Evolutionary conservation across 2,888 invertebrate species (phyloP), one percentile per base, ranked within the genome.

Genomic region (Yponomeuta plumbellus): DNA sequence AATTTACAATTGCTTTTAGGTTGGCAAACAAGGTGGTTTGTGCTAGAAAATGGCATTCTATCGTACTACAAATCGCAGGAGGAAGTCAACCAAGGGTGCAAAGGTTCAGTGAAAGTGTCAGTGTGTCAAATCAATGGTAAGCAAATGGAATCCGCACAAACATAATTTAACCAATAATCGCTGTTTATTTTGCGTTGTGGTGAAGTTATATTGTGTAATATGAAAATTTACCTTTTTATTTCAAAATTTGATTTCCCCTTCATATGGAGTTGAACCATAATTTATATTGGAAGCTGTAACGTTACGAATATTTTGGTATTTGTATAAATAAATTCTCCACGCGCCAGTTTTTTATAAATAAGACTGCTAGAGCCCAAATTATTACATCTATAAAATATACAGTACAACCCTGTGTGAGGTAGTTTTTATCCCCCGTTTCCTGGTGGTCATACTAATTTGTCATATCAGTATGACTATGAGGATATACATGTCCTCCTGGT

Each of bases 11-110:
- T 26, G 3, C 17, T 66, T 66, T 5, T 82, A 96, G 96, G 96
- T 69, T 96, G 96, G 96, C 96, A 96, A 88, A 95, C 96, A 56
- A 92, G 96, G 75, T 96, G 96, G 96, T 96, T 96, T 91, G 92
- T 96, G 63, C 86, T 96, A 76, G 95, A 96, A 76, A 94, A 95
- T 86, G 96, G 96, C 56, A 93, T 96, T 67, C 84, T 96, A 73
- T 95, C 96, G 0, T 96, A 96, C 81, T 96, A 96, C 79, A 95
- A 95, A 82, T 96, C 96, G 0, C 94, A 95, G 77, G 96, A 96
- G 72, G 96, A 96, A 90, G 96, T 95, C 5, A 94, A 92, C 78
- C 95, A 95, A 85, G 96, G 96, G 34, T 96, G 96, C 80, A 96
- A 96, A 88, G 96, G 96, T 39, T 96, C 96, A 67, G 94, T 96